Percentiles rank a stretch among this genome's conserved stretches.
phyloP scores from a whole-genome alignment of 2,888 invertebrate genomes.

The Spodoptera littoralis region DNA sequence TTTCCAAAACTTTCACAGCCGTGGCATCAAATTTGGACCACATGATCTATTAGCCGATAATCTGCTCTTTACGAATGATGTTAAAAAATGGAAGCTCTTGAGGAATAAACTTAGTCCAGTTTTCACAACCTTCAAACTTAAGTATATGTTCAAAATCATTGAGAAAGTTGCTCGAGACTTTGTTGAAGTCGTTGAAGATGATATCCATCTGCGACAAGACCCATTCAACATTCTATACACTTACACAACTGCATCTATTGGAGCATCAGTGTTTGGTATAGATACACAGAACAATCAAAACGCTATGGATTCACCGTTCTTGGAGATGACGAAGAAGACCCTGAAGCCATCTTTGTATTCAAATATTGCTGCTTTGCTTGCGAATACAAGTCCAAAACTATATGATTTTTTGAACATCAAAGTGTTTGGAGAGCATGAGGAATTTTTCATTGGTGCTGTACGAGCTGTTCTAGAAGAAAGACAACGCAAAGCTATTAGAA shows the following conservation, averaged over 20 bases:
- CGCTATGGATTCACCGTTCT: conserved; percentile 75
- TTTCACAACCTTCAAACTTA: conserved; percentile 76
- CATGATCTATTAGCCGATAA: conserved; percentile 73
- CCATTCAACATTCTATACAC: conserved; percentile 70
- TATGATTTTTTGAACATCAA: conserved; percentile 65
- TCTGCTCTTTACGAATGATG: conserved; percentile 71
- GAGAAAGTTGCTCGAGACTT: conserved; percentile 74
- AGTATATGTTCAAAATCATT: conserved; percentile 78
- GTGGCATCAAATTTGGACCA: conserved; percentile 67
- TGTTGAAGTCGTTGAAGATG: conserved; percentile 62
- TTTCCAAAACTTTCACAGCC: conserved; percentile 71
- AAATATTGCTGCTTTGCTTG: conserved; percentile 59
- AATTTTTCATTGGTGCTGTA: conserved; percentile 73
- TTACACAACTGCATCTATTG: conserved; percentile 74
- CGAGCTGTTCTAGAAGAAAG: conserved; percentile 69
- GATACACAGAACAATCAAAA: conserved; percentile 68
- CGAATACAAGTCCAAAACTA: conserved; percentile 62
- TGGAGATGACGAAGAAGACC: conserved; percentile 70
- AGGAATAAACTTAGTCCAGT: conserved; percentile 78
- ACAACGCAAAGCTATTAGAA: conserved; percentile 49
- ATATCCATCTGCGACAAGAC: conserved; percentile 55
- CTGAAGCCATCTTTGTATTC: conserved; percentile 54
- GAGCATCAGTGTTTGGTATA: conserved; percentile 81
- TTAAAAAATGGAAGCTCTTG: conserved; percentile 74
- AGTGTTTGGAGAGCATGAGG: conserved; percentile 70